Percentiles rank a stretch among this genome's conserved stretches.
Evolutionary conservation across 2,888 invertebrate genomes (phyloP).

Genomic region (Zygothrica quintamaculata): DNA sequence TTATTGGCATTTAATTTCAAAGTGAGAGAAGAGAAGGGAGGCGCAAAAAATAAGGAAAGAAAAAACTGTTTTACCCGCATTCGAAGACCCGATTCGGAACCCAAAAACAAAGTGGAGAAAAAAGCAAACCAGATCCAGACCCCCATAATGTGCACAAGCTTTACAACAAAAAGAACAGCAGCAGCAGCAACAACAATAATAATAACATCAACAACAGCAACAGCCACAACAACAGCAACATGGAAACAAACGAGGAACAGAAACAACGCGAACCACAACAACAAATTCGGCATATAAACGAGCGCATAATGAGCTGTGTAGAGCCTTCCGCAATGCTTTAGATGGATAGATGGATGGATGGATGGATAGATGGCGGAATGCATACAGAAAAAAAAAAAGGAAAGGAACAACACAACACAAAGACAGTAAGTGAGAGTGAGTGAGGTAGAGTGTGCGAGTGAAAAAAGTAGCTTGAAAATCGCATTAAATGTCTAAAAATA

Average conservation of each 20-base stretch:
- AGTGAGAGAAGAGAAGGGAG: constrained; percentile 47
- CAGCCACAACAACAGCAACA: constrained; percentile 24
- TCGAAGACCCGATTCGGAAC: constrained; percentile 38
- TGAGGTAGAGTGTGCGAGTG: neutral
- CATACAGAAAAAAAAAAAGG: no score
- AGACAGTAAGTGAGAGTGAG: constrained; percentile 1
- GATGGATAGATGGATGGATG: constrained; percentile 50
- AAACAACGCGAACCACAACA: constrained; percentile 59
- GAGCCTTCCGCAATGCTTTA: constrained; percentile 59
- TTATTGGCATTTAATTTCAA: constrained; percentile 78
- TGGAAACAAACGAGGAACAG: neutral
- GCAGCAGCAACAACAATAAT: constrained; percentile 34
- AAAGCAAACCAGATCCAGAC: constrained; percentile 34
- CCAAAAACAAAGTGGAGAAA: constrained; percentile 15
- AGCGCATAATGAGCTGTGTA: constrained; percentile 78
- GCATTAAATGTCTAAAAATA: constrained; percentile 77
- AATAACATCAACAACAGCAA: constrained; percentile 21
- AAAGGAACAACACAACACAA: no score
- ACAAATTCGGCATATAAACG: constrained; percentile 80
- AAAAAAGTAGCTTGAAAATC: constrained; percentile 50
- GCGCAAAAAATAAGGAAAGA: constrained; percentile 1
- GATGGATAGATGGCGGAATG: constrained; percentile 16
- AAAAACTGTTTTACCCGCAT: constrained; percentile 60
- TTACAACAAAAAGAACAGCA: constrained; percentile 40
- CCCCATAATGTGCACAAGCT: constrained; percentile 70